Evolutionary conservation across 1,140 invertebrate genomes (phyloP), one percentile per base, ranked within the genome.

Genomic region (Hyphantria cunea): DNA sequence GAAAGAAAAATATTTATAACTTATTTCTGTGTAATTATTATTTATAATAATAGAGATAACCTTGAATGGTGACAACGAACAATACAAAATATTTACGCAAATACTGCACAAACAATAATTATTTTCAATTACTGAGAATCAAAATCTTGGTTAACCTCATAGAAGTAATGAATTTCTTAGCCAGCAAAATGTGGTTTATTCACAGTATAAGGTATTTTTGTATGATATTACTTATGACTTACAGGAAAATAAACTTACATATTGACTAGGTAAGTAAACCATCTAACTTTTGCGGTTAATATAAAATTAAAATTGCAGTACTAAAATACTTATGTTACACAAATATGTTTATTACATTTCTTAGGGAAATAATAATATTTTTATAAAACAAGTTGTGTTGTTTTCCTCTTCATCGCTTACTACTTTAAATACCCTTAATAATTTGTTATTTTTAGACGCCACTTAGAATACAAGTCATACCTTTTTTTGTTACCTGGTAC

Each of bases 111-210:
- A 25, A 25, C 17, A 25, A 3, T 5, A 25, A 25, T 25, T 25
- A 25, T 56, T 48, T 48, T 47, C 13, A 56, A n/a, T 8, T 56
- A 37, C 44, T 6, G 6, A 6, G 12, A 15, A 56, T 33, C 33
- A 8, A 47, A 14, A 9, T 45, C 1, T 3, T 25, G 17, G 17
- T 25, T 25, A 25, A 25, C 17, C 17, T 25, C 17, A 25, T 25
- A 25, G 2, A 25, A 3, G 17, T 25, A 3, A 25, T 25, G 17
- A 25, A 25, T 25, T 25, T 25, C 2, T 25, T 25, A 25, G 17
- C 17, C 5, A 25, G 17, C 17, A 25, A 6, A 44, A 44, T 44
- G 2, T 0, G 34, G 3, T 37, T 37, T 10, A 2, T 37, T 8
- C 2, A 11, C 8, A 37, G 11, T 37, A 37, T 37, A 37, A 37